Base-by-base conservation (phyloP, 2,888 invertebrate species). In the Apomyelois bistriatella region DNA sequence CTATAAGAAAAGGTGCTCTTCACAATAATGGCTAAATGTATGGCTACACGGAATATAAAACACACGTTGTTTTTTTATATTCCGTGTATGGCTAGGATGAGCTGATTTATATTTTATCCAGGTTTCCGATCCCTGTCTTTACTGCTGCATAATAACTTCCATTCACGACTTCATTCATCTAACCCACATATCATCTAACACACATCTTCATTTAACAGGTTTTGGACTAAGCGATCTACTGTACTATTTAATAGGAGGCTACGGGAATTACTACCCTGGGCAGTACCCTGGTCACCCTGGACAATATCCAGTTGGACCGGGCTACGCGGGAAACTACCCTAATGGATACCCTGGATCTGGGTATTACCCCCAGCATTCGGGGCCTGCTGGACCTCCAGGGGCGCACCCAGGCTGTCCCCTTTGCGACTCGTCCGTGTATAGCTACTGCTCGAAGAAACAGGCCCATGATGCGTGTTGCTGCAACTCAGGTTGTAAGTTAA, bases 391-490 rank as follows among this genome's bases (percentile, higher is more conserved):
- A 0, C 88, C 89, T 0, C 88, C 89, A 0, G 90, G 90, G 0
- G 90, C 87, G 1, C 90, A 90, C 40, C 74, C 85, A 0, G 90
- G 90, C n/a, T 95, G 95, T 64, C 95, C 95, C 0, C 74, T 94
- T 28, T 95, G 95, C 66, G 95, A 95, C 72, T 93, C 94, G 0
- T 95, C 95, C 0, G 95, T 95, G 3, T 95, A 93, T 76, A 92
- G 93, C 63, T 95, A 95, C 76, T 95, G 95, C 72, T 93, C 93
- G 0, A 92, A 94, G 55, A 95, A 95, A 79, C 87, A 95, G 54
- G 88, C 93, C 3, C 95, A 95, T 66, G 95, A 95, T 70, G 92
- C 94, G 0, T 95, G 95, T 72, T 95, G 95, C 72, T 95, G 95
- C 64, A 91, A 92, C 60, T 85, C 91, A 67, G 67, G 74, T 50